Evolutionary conservation across 2,888 invertebrate genomes (phyloP), one percentile per base, ranked within the genome.

Genomic region (Drosophila hawaiiensis): DNA sequence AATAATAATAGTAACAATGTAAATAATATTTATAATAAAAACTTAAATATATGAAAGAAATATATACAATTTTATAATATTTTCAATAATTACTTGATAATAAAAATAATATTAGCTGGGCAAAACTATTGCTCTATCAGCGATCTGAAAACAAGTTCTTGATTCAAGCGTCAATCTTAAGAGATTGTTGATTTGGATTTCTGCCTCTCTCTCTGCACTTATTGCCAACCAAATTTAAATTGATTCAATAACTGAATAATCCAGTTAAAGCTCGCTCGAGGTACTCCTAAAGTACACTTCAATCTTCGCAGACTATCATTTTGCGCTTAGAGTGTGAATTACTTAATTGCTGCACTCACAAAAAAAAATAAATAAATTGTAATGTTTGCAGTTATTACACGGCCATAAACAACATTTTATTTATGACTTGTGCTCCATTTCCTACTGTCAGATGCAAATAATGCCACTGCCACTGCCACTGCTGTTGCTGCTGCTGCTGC

Each of bases 391-490:
- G 89, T 87, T 87, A 16, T 47, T 47, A 47, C 22, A 62, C 75
- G 35, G 65, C 64, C 68, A 90, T 90, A 89, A 87, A 87, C 72
- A 84, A 87, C 88, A 84, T 84, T 90, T 90, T 78, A 90, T 87
- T 87, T 80, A 80, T 73, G 68, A 74, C 76, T 73, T 80, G 72
- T 85, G 85, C 79, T 90, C 87, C 76, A 89, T 81, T 90, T 90
- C 90, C 90, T 89, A 81, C 70, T 88, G 86, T 64, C 80, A 81
- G 22, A 90, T 83, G 87, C 89, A 91, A 91, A 89, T 90, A 83
- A 72, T 80, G 82, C 59, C 25, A 35, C 55, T 64, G 49, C 52
- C 35, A 35, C 35, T 80, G 82, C 58, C 16, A 25, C 59, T 64
- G 47, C 43, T 4, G 7, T 5, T 25, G 25, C 0, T 55, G 54